These are phyloP conservation scores for Drosophila jambulina DNA, from an alignment of 1,140 invertebrate species.

Conservation along the genomic window DNA sequence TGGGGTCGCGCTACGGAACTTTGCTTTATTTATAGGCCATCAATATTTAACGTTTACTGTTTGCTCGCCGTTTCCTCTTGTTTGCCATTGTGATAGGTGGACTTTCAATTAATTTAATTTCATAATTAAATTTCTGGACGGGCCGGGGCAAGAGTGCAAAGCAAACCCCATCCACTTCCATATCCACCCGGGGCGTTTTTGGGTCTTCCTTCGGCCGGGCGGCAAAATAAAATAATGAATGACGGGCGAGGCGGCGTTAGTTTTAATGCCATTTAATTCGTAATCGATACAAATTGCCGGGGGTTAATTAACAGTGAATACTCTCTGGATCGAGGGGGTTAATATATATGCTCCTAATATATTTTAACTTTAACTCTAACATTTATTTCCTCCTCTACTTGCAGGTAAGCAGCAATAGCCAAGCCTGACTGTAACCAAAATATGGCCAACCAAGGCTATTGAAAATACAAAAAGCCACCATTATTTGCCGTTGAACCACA, in stretches of 20 bases:
- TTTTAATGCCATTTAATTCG: constrained; percentile 51
- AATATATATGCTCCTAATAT: not conserved
- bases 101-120: constrained; percentile 73
- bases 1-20: not conserved
- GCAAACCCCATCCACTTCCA: constrained; percentile 11
- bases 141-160: constrained; percentile 31
- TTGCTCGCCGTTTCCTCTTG: constrained; percentile 33
- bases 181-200: not conserved
- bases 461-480: not conserved
- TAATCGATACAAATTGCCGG: constrained; percentile 34
- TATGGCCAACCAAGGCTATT: not conserved
- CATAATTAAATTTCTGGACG: constrained; percentile 60
- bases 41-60: constrained; percentile 73
- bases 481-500: not conserved
- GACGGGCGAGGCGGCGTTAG: not conserved
- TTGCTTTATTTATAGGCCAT: constrained; percentile 70
- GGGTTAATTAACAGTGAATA: constrained; percentile 52
- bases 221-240: constrained; percentile 8
- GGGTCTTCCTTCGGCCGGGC: not conserved
- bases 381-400: not conserved
- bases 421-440: constrained; percentile 2
- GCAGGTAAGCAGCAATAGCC: constrained; percentile 3
- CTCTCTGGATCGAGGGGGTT: not conserved
- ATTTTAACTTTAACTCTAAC: not conserved
- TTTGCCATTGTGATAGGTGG: constrained; percentile 32